Base-by-base conservation (phyloP, 2,797 vertebrate species). In the Sternarchorhynchus goeldii region DNA sequence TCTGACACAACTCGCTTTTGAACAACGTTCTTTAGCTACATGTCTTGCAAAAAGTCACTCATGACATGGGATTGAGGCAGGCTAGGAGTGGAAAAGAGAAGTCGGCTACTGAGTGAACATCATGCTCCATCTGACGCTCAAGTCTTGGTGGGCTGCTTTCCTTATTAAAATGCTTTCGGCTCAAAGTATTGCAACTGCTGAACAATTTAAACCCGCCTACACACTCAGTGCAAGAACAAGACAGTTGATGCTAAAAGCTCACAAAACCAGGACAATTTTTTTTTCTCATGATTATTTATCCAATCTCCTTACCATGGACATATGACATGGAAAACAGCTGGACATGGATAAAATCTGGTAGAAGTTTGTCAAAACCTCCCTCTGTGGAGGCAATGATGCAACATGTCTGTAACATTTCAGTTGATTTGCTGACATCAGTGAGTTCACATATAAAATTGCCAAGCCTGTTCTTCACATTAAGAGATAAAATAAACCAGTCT, bases 11-110 rank as follows among this genome's bases (percentile, higher is more conserved):
- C 21, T 69, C 65, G 68, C 75, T 70, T 65, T 53, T 41, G 18
- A 78, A 56, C 63, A 66, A 36, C 77, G 82, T 88, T 86, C 71
- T 85, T 81, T 85, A 86, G 86, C 84, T 86, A 84, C 84, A 75
- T 80, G 76, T 65, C 63, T 79, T 20, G 39, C 29, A 68, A 76
- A 76, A 75, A 62, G 80, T 73, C 59, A 77, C 66, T 81, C 80
- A 21, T 36, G 57, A 76, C 64, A 64, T 78, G 53, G 77, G 32
- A n/a, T 69, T 74, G 31, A 59, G 45, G 10, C 67, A 62, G 39
- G 18, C 41, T 59, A 25, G 50, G 14, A 56, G n/a, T 63, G 14
- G 69, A 6, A 14, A 58, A 79, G n/a, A 20, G 45, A 76, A 62
- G 36, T 74, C 6, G 57, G 56, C n/a, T 39, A 50, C 31, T 69